These are phyloP conservation scores for Ciconia maguari DNA, from an alignment of 2,113 vertebrate species.

Conservation along the genomic window DNA sequence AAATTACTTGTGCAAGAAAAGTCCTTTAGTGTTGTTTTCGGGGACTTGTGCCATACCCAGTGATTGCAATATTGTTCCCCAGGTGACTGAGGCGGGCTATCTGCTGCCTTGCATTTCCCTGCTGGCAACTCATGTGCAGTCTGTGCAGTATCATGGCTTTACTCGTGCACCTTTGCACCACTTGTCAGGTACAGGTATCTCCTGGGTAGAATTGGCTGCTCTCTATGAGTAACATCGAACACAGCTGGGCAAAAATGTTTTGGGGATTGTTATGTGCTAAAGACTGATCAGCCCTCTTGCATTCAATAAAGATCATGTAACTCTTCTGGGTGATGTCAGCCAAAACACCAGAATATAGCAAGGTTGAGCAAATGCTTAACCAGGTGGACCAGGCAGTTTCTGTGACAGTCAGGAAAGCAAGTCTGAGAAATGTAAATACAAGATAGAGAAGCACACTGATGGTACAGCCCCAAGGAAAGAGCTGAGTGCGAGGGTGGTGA, in stretches of 20 bases:
- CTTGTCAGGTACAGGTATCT: background rate
- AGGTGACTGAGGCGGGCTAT: background rate
- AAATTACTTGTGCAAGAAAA: background rate
- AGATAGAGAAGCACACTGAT: background rate
- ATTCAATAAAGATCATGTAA: background rate
- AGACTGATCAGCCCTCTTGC: background rate
- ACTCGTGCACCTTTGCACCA: rapidly evolving
- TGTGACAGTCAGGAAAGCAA: background rate
- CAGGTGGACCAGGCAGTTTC: background rate
- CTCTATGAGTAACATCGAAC: background rate
- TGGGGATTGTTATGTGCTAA: background rate
- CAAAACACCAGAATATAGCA: background rate
- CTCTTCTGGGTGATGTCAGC: background rate
- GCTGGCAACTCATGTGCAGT: background rate
- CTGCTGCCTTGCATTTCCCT: background rate
- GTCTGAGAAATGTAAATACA: background rate
- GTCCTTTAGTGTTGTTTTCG: background rate
- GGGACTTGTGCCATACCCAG: background rate
- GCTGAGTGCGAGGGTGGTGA: background rate
- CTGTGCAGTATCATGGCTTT: background rate
- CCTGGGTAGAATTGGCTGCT: background rate
- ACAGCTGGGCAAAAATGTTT: background rate
- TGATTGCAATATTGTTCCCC: background rate
- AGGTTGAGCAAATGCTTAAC: background rate
- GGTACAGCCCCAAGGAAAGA: background rate